These are phyloP conservation scores for Callosobruchus maculatus DNA, from an alignment of 2,888 invertebrate species.

Conservation along the genomic window DNA sequence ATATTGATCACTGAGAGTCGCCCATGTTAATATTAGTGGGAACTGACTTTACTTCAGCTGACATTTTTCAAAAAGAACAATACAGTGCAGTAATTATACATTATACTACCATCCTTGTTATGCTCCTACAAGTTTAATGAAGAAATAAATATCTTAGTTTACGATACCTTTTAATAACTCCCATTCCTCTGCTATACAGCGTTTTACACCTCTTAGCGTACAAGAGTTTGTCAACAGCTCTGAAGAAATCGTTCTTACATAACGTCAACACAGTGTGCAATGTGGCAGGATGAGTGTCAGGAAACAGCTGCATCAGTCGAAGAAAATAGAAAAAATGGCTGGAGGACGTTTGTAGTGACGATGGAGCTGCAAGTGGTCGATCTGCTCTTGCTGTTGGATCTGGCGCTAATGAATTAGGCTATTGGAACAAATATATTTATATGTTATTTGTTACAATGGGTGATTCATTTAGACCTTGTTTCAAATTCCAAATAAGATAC, in stretches of 20 bases:
- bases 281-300: slow-evolving; percentile 46
- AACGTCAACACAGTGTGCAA: slow-evolving; percentile 43
- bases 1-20: no score
- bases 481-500: no score
- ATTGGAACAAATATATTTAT: no score
- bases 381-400: slow-evolving; percentile 5
- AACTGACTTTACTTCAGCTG: no score
- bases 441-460: no score
- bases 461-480: no score
- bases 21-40: no score
- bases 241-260: slow-evolving; percentile 45
- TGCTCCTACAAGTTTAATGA: no score
- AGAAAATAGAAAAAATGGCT: slow-evolving; percentile 46
- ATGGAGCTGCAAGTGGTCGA: neutral
- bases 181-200: neutral
- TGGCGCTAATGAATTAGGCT: neutral
- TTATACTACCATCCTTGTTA: no score
- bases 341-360: slow-evolving; percentile 37
- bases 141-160: neutral
- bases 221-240: slow-evolving; percentile 44
- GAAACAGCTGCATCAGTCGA: slow-evolving; percentile 47
- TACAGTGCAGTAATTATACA: no score
- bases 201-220: slow-evolving; percentile 39
- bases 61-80: no score
- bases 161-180: neutral